phyloP scores from a whole-genome alignment of 1,140 invertebrate genomes.

The Ruditapes philippinarum region DNA sequence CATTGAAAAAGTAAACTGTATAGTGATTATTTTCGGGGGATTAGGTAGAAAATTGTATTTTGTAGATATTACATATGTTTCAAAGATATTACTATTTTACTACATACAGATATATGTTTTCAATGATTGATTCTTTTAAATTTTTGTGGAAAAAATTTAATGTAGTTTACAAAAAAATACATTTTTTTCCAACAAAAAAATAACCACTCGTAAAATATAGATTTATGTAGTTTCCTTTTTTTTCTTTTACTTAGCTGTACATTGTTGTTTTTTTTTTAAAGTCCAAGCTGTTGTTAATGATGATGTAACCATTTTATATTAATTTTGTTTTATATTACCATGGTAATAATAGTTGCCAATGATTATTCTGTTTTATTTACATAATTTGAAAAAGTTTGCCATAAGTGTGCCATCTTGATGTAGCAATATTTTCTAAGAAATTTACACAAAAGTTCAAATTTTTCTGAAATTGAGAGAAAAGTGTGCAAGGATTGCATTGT shows the following conservation, averaged over 20 bases:
- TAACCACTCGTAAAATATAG: not conserved
- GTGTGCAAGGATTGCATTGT: no score
- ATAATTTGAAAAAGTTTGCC: not conserved
- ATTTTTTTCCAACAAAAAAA: no score
- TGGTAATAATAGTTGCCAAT: not conserved
- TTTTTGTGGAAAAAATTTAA: no score
- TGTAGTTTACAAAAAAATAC: not conserved
- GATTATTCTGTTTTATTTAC: not conserved
- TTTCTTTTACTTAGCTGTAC: no score
- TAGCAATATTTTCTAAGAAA: not conserved
- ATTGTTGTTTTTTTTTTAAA: not conserved
- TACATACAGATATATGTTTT: not conserved
- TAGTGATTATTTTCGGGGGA: not conserved
- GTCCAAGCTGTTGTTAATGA: not conserved
- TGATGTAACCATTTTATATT: not conserved
- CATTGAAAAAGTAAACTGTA: no score
- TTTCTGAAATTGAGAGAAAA: not conserved
- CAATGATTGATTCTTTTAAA: not conserved
- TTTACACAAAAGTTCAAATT: not conserved
- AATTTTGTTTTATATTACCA: not conserved
- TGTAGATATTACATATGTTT: not conserved
- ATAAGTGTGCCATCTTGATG: not conserved
- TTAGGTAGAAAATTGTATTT: not conserved
- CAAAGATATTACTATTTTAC: not conserved
- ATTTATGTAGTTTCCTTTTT: not conserved